Conservation (phyloP, 2,888 invertebrate species). For the Pristionchus mayeri region DNA sequence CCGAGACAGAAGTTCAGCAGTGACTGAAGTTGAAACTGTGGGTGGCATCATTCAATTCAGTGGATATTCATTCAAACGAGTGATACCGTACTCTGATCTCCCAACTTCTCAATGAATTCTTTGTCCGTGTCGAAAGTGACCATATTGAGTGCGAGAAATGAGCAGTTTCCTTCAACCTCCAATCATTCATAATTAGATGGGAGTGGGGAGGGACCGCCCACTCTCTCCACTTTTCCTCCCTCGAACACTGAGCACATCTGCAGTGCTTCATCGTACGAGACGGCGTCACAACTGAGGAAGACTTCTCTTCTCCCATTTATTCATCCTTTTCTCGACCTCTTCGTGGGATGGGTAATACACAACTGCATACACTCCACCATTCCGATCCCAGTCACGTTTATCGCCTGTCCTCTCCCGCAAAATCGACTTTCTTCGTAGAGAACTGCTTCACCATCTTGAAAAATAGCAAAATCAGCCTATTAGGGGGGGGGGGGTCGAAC, state of each 20-base stretch:
- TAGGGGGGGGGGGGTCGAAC: too few relatives aligned
- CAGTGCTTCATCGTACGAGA: constrained; percentile 19
- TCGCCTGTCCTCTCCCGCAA: constrained; percentile 20
- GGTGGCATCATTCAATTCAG: neutral
- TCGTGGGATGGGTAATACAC: constrained; percentile 47
- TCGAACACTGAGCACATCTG: constrained; percentile 37
- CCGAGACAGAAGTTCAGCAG: neutral
- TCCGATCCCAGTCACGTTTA: neutral
- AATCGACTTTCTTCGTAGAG: constrained; percentile 41
- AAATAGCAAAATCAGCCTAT: constrained; percentile 23
- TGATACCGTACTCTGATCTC: constrained; percentile 27
- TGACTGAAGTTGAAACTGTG: constrained; percentile 3
- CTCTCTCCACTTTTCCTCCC: constrained; percentile 29
- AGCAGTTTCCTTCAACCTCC: constrained; percentile 28
- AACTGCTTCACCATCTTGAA: constrained; percentile 40
- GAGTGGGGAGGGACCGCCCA: neutral
- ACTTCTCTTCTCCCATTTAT: too few relatives aligned
- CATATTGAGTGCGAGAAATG: constrained; percentile 35
- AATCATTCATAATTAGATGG: neutral
- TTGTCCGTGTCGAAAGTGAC: constrained; percentile 40
- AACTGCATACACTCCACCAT: constrained; percentile 48
- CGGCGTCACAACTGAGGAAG: constrained; percentile 21
- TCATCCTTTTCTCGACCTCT: neutral
- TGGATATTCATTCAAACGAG: too few relatives aligned
- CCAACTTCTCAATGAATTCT: constrained; percentile 21